Base-by-base conservation (phyloP, 2,113 vertebrate species). In the Ibidorhyncha struthersii region DNA sequence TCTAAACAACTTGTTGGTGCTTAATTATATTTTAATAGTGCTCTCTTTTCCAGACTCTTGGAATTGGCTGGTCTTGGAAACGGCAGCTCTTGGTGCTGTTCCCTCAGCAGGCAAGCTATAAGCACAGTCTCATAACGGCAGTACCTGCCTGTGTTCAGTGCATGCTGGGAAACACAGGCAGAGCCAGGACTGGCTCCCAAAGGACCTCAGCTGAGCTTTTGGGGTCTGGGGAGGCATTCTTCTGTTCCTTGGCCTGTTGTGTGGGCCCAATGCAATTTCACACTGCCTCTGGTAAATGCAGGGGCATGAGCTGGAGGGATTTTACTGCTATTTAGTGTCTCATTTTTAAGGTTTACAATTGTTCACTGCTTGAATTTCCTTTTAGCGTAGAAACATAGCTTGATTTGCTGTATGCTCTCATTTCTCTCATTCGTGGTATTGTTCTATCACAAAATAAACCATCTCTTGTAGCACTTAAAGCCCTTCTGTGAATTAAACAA, bases 11-110 rank as follows among this genome's bases (percentile, higher is more conserved):
- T 50, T 2, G 0, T 14, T 80, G 40, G 13, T 2, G 1, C 12
- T 56, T 56, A 52, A 19, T 77, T 67, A 4, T 27, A 7, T 45
- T 73, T 55, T 66, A 67, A n/a, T 12, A n/a, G 18, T 0, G 0
- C 8, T 16, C 9, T 63, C 27, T 40, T 47, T 78, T 70, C n/a
- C 32, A 34, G 7, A 2, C 32, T 67, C 9, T 20, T 47, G 45
- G 56, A 50, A 56, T 30, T 40, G 53, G 29, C 14, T 10, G 1
- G 4, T 23, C 29, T 58, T 72, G 52, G 47, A 58, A 41, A 52
- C 0, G 0, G 53, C n/a, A 65, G 27, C 13, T n/a, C 27, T 63
- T 8, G 3, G 53, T 0, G 0, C 29, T 1, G 1, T 36, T 78
- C 79, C 55, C 22, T 82, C 61, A 70, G 45, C 66, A 73, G 38